phyloP scores from a whole-genome alignment of 2,797 vertebrate genomes.

The Periparus ater region DNA sequence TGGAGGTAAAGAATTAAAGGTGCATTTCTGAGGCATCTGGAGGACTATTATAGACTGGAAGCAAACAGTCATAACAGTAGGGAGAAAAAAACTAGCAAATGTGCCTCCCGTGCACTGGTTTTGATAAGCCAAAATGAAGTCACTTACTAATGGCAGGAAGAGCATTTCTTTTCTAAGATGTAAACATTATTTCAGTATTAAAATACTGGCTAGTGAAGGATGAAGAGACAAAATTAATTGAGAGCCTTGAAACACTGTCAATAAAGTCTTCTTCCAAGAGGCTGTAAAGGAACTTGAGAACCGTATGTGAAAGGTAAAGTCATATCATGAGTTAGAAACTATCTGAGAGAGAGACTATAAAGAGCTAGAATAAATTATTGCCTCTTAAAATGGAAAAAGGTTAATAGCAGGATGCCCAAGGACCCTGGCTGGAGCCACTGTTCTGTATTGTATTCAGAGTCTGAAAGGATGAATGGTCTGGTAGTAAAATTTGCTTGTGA shows the following conservation, averaged over 20 bases:
- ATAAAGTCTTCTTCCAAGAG: not conserved
- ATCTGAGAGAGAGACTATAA: not conserved
- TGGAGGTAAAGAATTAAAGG: not conserved
- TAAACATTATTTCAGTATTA: not conserved
- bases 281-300: constrained; percentile 7
- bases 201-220: not conserved
- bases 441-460: not conserved
- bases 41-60: not conserved
- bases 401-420: constrained; percentile 21
- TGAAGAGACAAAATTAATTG: not conserved
- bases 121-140: not conserved
- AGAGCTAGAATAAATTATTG: constrained; percentile 40
- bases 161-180: not conserved
- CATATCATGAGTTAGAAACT: constrained; percentile 44
- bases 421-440: constrained; percentile 3
- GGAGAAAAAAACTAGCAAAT: not conserved
- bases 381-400: constrained; percentile 40
- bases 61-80: not conserved
- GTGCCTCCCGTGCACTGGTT: not conserved
- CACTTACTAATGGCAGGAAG: not conserved
- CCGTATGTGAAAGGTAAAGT: not conserved
- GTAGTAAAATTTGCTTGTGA: constrained; percentile 6
- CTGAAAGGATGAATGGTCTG: not conserved
- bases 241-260: not conserved
- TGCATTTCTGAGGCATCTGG: not conserved